These are phyloP conservation scores for Hephaestus fuliginosus DNA, from an alignment of 2,797 vertebrate species.

Conservation along the genomic window DNA sequence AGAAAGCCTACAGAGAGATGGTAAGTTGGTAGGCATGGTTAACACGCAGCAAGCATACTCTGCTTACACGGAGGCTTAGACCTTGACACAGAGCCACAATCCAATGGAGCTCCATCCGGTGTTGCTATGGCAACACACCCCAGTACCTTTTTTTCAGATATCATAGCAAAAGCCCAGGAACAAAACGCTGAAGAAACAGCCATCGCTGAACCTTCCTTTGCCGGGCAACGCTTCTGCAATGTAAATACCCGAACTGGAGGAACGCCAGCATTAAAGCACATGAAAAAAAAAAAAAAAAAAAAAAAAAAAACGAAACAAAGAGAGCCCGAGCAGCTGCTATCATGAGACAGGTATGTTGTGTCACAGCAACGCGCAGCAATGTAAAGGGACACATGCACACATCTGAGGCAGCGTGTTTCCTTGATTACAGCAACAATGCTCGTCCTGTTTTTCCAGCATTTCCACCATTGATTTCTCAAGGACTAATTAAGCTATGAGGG, in stretches of 20 bases:
- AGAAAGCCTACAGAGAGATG: constrained; percentile 51
- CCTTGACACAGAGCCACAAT: constrained; percentile 84
- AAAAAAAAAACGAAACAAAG: not conserved
- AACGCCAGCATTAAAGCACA: constrained; percentile 13
- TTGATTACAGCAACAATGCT: constrained; percentile 64
- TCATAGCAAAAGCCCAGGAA: constrained; percentile 77
- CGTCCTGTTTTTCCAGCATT: constrained; percentile 44
- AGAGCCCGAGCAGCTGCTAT: constrained; percentile 30
- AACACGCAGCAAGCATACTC: constrained; percentile 77
- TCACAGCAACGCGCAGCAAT: constrained; percentile 28
- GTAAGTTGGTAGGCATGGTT: constrained; percentile 70
- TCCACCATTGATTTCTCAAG: constrained; percentile 77
- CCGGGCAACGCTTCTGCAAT: constrained; percentile 53
- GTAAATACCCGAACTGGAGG: constrained; percentile 47
- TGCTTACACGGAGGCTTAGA: constrained; percentile 78
- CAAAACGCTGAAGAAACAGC: constrained; percentile 70
- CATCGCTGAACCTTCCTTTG: constrained; percentile 53
- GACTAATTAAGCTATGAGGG: constrained; percentile 78
- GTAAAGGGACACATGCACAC: constrained; percentile 7
- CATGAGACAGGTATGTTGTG: constrained; percentile 36
- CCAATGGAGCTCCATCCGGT: constrained; percentile 79
- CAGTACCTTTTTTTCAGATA: constrained; percentile 74
- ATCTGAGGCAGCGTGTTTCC: constrained; percentile 54
- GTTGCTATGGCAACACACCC: constrained; percentile 86
- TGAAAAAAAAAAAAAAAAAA: not conserved